Percentiles rank a stretch among this genome's conserved stretches.
Evolutionary conservation across 2,113 vertebrate species (phyloP).

Genomic region (Callorhinus ursinus): DNA sequence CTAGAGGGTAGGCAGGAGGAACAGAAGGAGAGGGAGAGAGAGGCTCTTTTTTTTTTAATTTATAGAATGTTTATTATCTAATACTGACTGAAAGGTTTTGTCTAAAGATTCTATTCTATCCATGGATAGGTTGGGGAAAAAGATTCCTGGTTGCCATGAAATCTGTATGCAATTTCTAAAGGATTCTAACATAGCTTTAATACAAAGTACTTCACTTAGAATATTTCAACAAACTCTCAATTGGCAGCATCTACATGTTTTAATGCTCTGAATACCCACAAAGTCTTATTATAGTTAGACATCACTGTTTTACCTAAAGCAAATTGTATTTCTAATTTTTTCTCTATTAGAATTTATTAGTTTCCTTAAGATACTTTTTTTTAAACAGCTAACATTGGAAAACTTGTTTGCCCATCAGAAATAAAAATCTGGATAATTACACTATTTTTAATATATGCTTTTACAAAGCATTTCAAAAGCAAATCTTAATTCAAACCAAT

Average conservation of each 20-base stretch:
- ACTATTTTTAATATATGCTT: conserved; percentile 49
- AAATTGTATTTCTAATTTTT: conserved; percentile 33
- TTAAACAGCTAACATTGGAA: neutral
- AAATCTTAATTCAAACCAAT: conserved; percentile 67
- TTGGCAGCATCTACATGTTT: neutral
- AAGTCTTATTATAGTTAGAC: neutral
- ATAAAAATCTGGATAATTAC: conserved; percentile 43
- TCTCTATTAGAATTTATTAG: neutral
- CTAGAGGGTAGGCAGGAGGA: too few relatives aligned
- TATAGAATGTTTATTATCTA: conserved; percentile 18
- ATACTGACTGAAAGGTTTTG: conserved; percentile 36
- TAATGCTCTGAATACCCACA: neutral
- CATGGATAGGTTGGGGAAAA: neutral
- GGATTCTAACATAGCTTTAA: too few relatives aligned
- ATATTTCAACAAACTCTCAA: too few relatives aligned
- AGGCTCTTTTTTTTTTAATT: neutral
- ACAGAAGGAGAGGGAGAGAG: too few relatives aligned
- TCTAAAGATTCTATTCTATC: conserved; percentile 13
- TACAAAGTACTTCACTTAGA: too few relatives aligned
- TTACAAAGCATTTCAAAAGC: conserved; percentile 36
- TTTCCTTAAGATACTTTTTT: neutral
- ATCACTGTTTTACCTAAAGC: conserved; percentile 35
- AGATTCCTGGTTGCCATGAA: conserved; percentile 24
- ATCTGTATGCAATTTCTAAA: neutral
- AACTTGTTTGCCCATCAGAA: conserved; percentile 35